Evolutionary conservation across 2,113 vertebrate genomes (phyloP).

Genomic region (Vulpes lagopus): DNA sequence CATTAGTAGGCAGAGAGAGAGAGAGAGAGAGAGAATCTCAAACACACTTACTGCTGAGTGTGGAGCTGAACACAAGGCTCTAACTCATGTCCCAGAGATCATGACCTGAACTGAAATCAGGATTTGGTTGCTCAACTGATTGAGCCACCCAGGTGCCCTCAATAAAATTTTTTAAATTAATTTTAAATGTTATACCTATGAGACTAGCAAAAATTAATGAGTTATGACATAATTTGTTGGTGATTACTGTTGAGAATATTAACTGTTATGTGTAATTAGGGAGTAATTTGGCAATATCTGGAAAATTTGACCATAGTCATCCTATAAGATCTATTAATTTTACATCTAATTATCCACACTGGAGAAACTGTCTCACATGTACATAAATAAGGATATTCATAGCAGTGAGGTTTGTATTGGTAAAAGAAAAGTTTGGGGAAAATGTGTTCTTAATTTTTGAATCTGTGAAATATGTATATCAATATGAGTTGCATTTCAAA

Average conservation of each 20-base stretch:
- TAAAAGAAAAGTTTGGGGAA: neutral
- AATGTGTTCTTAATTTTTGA: neutral
- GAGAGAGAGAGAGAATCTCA: neutral
- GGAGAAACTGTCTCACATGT: neutral
- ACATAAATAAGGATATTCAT: neutral
- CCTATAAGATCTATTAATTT: neutral
- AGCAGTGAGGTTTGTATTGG: neutral
- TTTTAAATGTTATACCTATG: neutral
- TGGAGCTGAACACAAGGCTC: neutral
- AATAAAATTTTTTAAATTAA: neutral
- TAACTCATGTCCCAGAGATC: neutral
- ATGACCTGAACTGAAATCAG: neutral
- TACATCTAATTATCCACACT: neutral
- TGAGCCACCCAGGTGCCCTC: neutral
- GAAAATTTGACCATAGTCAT: neutral
- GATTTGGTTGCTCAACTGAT: neutral
- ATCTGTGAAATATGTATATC: neutral
- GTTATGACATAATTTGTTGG: neutral
- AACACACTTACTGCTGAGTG: neutral
- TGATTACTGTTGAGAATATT: neutral
- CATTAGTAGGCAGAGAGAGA: too few species aligned
- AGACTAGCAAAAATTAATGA: neutral
- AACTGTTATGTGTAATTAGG: neutral
- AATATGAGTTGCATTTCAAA: neutral
- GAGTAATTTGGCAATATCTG: neutral